phyloP scores from a whole-genome alignment of 2,888 invertebrate genomes.

The Ceraclea dissimilis region DNA sequence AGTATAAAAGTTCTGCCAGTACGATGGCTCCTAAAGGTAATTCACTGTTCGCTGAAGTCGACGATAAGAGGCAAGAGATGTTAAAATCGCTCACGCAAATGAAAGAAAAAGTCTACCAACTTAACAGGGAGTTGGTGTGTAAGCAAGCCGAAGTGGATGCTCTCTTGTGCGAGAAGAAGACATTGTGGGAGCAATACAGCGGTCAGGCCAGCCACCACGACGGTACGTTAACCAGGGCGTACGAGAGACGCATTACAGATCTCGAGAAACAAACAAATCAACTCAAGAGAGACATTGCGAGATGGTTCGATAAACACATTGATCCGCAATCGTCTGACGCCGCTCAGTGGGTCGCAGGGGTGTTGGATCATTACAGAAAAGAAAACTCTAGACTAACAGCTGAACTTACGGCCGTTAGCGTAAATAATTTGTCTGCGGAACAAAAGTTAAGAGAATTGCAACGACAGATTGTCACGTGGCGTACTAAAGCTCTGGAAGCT shows the following conservation, averaged over 20 bases:
- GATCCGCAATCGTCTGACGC: slow-evolving; percentile 33
- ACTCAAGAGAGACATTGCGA: slow-evolving; percentile 38
- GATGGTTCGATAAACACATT: slow-evolving; percentile 39
- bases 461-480: slow-evolving; percentile 21
- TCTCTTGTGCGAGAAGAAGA: slow-evolving; percentile 42
- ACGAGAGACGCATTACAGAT: slow-evolving; percentile 41
- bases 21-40: slow-evolving; percentile 53
- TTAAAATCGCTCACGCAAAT: slow-evolving; percentile 49
- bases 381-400: slow-evolving; percentile 19
- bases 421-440: slow-evolving; percentile 23
- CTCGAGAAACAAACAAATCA: slow-evolving; percentile 39
- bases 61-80: slow-evolving; percentile 58
- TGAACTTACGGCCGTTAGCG: slow-evolving; percentile 21
- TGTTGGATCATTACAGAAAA: slow-evolving; percentile 34
- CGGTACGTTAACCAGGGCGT: slow-evolving; percentile 38
- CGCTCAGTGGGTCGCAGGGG: slow-evolving; percentile 40
- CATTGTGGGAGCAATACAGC: slow-evolving; percentile 43
- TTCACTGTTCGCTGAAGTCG: slow-evolving; percentile 58
- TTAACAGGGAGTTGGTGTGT: slow-evolving; percentile 41
- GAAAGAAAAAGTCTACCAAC: slow-evolving; percentile 50
- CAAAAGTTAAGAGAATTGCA: slow-evolving; percentile 24
- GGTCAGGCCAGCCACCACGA: slow-evolving; percentile 37
- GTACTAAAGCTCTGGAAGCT: slow-evolving; percentile 24
- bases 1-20: slow-evolving; percentile 17
- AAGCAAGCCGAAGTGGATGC: slow-evolving; percentile 43